phyloP scores from a whole-genome alignment of 2,797 vertebrate species.

The Pseudochaenichthys georgianus region DNA sequence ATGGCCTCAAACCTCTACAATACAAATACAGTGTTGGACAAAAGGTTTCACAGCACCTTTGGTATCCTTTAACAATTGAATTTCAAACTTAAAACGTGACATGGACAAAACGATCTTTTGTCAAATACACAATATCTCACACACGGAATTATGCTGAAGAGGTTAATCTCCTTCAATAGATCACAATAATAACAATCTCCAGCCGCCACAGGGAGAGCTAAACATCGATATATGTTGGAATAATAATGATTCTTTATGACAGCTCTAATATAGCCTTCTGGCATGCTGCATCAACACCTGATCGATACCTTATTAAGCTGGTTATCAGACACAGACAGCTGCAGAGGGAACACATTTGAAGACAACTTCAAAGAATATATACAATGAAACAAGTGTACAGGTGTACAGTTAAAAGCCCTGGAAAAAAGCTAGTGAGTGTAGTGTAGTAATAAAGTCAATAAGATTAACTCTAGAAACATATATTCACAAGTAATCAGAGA shows the following conservation, averaged over 20 bases:
- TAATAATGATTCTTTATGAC: conserved; percentile 47
- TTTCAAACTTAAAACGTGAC: neutral
- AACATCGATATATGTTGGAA: conserved; percentile 37
- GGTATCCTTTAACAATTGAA: neutral
- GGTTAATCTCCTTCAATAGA: conserved; percentile 28
- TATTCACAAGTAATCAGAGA: no score
- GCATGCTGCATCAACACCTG: conserved; percentile 19
- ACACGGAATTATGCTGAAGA: conserved; percentile 14
- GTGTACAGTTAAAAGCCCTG: neutral
- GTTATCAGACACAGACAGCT: conserved; percentile 7
- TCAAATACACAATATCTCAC: neutral
- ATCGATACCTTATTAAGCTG: conserved; percentile 56
- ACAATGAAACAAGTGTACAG: neutral
- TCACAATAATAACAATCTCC: conserved; percentile 41
- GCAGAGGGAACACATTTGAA: neutral
- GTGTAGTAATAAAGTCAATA: neutral
- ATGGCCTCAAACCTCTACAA: neutral
- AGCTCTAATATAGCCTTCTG: conserved; percentile 23
- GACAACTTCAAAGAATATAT: neutral
- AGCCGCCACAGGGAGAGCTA: conserved; percentile 9
- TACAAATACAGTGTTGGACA: neutral
- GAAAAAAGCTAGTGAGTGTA: no score
- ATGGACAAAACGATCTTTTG: neutral
- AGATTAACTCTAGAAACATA: neutral
- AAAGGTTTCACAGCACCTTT: neutral